A percentile compares a stretch with the other conserved stretches of the same genome.
Conservation (phyloP, 2,113 vertebrate genomes). For the Pygoscelis adeliae region DNA sequence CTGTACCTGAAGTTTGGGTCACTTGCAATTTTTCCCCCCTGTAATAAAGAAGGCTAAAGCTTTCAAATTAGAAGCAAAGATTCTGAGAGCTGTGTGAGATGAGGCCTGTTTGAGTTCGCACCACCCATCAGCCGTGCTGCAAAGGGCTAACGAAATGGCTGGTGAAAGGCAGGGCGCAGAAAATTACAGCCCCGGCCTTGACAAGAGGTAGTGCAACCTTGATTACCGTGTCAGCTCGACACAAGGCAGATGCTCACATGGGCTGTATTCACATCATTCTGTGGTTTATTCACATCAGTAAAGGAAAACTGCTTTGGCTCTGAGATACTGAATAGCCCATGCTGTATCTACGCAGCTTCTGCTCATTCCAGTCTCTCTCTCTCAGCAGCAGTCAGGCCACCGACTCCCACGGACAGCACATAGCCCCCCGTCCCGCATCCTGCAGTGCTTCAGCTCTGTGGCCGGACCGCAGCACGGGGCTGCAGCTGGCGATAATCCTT, state of each 20-base stretch:
- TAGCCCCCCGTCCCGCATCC: background rate
- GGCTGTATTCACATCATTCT: background rate
- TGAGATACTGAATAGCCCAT: rapidly evolving
- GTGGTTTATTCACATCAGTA: background rate
- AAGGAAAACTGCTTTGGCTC: background rate
- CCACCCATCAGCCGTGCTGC: background rate
- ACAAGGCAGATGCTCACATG: background rate
- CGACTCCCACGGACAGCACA: rapidly evolving
- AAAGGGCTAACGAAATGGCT: background rate
- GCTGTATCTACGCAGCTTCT: background rate
- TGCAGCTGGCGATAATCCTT: background rate
- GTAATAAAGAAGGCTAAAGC: constrained; percentile 27
- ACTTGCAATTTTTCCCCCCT: constrained; percentile 1
- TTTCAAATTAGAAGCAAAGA: constrained; percentile 37
- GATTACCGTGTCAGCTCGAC: background rate
- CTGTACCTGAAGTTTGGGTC: constrained; percentile 48
- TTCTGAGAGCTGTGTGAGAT: background rate
- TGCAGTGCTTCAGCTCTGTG: background rate
- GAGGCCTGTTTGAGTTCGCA: background rate
- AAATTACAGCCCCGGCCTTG: background rate
- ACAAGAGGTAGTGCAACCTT: background rate
- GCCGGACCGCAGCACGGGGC: background rate
- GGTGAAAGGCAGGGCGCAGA: background rate
- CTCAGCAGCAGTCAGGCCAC: background rate
- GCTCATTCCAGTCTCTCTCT: background rate